Evolutionary conservation across 2,113 vertebrate species (phyloP).

Genomic region (Eidolon helvum): DNA sequence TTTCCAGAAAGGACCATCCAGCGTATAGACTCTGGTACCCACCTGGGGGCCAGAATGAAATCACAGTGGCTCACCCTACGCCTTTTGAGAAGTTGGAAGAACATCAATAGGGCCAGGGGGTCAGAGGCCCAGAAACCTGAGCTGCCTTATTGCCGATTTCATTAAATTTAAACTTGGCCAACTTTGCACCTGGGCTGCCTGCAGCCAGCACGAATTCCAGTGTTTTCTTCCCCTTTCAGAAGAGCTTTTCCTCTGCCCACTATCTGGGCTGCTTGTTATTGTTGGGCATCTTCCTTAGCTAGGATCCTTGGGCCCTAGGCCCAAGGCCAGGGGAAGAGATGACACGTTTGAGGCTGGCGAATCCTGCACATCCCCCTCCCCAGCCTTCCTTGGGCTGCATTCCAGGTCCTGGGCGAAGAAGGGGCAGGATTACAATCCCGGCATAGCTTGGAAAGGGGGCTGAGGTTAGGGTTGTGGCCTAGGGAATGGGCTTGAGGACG

Average conservation of each 20-base stretch:
- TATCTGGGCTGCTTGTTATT: background rate
- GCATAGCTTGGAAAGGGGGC: background rate
- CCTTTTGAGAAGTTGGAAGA: background rate
- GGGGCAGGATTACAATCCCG: background rate
- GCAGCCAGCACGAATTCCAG: background rate
- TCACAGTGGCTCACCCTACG: background rate
- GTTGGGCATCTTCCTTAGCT: background rate
- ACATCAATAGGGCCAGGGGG: background rate
- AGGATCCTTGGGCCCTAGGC: background rate
- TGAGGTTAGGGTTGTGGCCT: background rate
- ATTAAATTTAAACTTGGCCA: background rate
- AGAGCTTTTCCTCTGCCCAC: background rate
- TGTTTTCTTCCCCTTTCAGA: background rate
- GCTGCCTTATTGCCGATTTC: background rate
- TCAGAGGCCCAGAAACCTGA: background rate
- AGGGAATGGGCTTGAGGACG: too few relatives aligned
- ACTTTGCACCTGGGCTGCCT: conserved; percentile 9
- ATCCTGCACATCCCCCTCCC: background rate
- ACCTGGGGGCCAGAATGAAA: conserved; percentile 81
- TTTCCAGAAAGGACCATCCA: conserved; percentile 88
- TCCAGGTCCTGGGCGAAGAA: background rate
- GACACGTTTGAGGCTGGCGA: background rate
- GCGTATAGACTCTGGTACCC: conserved; percentile 90
- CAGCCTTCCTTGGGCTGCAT: background rate
- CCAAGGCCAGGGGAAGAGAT: background rate